Evolutionary conservation across 2,797 vertebrate species (phyloP).

Genomic region (Peromyscus eremicus): DNA sequence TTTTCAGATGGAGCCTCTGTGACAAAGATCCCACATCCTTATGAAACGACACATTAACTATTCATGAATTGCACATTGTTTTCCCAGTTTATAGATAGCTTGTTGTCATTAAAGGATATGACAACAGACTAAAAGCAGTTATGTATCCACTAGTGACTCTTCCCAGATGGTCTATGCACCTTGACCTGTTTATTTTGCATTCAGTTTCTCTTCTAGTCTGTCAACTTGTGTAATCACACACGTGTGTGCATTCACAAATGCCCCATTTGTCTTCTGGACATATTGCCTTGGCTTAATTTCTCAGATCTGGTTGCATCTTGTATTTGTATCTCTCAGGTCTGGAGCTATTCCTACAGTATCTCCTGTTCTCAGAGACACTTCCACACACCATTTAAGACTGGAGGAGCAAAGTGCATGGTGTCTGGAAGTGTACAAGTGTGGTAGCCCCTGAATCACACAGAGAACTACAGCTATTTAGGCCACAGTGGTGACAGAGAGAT

Average conservation of each 20-base stretch:
- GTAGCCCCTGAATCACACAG: neutral
- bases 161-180: neutral
- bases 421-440: neutral
- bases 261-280: neutral
- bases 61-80: neutral
- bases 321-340: neutral
- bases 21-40: conserved; percentile 34
- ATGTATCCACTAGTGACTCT: neutral
- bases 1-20: neutral
- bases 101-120: neutral
- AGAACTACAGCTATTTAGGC: conserved; percentile 25
- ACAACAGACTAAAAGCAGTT: neutral
- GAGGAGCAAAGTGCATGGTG: neutral
- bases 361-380: neutral
- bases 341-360: neutral
- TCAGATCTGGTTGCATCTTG: neutral
- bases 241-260: neutral
- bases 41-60: neutral
- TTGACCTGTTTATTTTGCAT: neutral
- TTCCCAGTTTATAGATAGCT: neutral
- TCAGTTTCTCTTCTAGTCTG: neutral
- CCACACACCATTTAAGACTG: neutral
- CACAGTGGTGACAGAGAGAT: neutral
- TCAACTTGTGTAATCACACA: neutral
- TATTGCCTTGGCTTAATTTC: neutral